These are phyloP conservation scores for Rhamphomyia laevipes DNA, from an alignment of 2,888 invertebrate species.

Conservation along the genomic window DNA sequence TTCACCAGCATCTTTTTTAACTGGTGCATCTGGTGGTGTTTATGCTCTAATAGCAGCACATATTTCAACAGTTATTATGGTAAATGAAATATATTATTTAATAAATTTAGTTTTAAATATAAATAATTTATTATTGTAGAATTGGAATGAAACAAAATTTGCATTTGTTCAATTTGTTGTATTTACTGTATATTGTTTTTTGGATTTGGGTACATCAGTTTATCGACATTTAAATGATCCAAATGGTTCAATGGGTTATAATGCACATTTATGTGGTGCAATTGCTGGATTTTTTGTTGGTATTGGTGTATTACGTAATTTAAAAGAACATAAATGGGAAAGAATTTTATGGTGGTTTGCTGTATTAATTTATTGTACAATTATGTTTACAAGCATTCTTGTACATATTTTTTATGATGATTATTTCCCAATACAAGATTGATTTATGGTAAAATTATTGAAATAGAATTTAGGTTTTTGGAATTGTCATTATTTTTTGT, in stretches of 20 bases:
- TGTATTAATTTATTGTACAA: constrained; percentile 52
- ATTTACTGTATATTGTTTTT: constrained; percentile 65
- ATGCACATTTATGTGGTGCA: constrained; percentile 88
- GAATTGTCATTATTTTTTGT: too few relatives aligned
- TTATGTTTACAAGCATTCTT: constrained; percentile 60
- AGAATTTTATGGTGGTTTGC: constrained; percentile 71
- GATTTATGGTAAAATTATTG: too few relatives aligned
- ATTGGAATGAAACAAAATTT: constrained; percentile 97
- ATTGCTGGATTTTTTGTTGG: constrained; percentile 73
- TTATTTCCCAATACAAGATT: constrained; percentile 40
- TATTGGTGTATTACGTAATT: constrained; percentile 71
- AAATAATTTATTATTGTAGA: constrained; percentile 44
- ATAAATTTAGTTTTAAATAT: too few relatives aligned
- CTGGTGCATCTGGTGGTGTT: constrained; percentile 92
- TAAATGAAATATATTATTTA: constrained; percentile 12
- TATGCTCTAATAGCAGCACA: constrained; percentile 91
- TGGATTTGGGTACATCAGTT: constrained; percentile 82
- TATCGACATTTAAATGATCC: constrained; percentile 71
- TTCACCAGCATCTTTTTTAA: constrained; percentile 68
- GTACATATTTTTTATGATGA: constrained; percentile 57
- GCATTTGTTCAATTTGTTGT: constrained; percentile 73
- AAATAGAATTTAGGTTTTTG: too few relatives aligned
- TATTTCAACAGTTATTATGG: constrained; percentile 79
- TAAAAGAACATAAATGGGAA: constrained; percentile 71
- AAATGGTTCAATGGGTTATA: constrained; percentile 76